A percentile compares a stretch with the other conserved stretches of the same genome.
These are phyloP conservation scores for Nephotettix cincticeps DNA, from an alignment of 1,140 invertebrate species.

Conservation along the genomic window DNA sequence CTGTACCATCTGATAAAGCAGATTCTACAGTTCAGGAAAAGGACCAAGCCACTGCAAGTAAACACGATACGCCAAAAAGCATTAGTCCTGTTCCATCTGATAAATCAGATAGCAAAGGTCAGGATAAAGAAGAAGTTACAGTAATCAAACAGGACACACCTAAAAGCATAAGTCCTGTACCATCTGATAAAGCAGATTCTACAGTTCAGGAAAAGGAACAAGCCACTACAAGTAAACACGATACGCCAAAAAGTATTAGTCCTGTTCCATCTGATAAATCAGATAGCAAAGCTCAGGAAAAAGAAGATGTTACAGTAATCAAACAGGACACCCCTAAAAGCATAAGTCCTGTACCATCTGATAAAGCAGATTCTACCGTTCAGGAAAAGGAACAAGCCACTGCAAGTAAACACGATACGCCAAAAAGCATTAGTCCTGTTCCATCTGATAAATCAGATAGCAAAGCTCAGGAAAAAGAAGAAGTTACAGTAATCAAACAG, in stretches of 20 bases:
- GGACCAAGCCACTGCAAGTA: neutral
- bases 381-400: neutral
- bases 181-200: too few species aligned
- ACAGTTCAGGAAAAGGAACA: neutral
- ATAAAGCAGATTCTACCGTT: neutral
- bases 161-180: neutral
- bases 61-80: neutral
- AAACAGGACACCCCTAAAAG: too few species aligned
- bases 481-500: neutral
- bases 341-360: slow-evolving; percentile 16
- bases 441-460: slow-evolving; percentile 7
- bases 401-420: neutral
- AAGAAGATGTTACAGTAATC: too few species aligned
- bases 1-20: neutral
- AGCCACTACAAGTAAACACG: neutral
- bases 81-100: slow-evolving; percentile 11
- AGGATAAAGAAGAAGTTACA: too few species aligned
- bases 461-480: neutral
- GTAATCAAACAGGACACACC: neutral
- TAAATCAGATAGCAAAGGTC: too few species aligned
- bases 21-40: neutral
- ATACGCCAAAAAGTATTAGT: neutral
- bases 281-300: too few species aligned
- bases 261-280: too few species aligned
- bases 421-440: slow-evolving; percentile 21